Conservation (phyloP, 2,797 vertebrate species). For the Poecilia gillii region DNA sequence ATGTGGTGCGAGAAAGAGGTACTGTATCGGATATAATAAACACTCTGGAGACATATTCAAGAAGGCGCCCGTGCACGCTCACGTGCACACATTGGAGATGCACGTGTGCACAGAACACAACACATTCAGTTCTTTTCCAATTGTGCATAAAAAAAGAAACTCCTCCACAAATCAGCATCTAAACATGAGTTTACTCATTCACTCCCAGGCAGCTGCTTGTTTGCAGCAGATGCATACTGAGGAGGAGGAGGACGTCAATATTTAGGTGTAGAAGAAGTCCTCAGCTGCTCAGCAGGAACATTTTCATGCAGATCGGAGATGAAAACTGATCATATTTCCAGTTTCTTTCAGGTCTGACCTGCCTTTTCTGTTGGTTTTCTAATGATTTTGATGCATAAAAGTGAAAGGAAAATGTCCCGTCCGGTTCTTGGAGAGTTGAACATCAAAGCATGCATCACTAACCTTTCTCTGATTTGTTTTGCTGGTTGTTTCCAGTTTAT, state of each 20-base stretch:
- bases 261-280: not conserved
- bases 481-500: not conserved
- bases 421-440: too few relatives aligned
- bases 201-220: conserved; percentile 27
- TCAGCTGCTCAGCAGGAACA: conserved; percentile 13
- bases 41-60: conserved; percentile 81
- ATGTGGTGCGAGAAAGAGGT: conserved; percentile 94
- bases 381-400: not conserved
- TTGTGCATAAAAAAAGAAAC: conserved; percentile 47
- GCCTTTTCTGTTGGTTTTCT: not conserved
- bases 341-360: not conserved
- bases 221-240: conserved; percentile 13
- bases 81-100: conserved; percentile 26
- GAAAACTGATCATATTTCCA: not conserved
- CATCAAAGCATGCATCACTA: not conserved
- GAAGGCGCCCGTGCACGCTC: conserved; percentile 45
- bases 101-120: conserved; percentile 16
- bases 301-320: conserved; percentile 12
- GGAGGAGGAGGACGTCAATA: conserved; percentile 26
- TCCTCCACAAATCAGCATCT: conserved; percentile 14
- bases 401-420: not conserved
- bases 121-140: conserved; percentile 34
- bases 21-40: conserved; percentile 96
- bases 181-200: conserved; percentile 26
- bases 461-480: not conserved